phyloP scores from a whole-genome alignment of 2,888 invertebrate species.

The Drosophila mulleri region DNA sequence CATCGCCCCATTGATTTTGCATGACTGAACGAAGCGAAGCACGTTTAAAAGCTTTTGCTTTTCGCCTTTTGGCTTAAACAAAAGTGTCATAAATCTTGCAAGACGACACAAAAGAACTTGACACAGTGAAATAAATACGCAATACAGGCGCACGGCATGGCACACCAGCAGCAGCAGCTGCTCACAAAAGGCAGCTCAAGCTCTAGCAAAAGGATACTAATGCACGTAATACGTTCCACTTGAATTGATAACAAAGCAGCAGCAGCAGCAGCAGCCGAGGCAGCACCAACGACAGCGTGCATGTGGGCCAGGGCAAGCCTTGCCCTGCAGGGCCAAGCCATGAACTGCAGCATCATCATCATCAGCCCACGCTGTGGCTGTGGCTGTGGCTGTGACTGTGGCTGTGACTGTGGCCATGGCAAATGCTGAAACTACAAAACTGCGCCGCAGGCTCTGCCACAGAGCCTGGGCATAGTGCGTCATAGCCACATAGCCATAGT shows the following conservation, averaged over 20 bases:
- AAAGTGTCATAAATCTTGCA: slow-evolving; percentile 82
- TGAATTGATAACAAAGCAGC: slow-evolving; percentile 72
- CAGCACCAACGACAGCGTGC: slow-evolving; percentile 11
- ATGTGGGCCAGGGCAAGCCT: slow-evolving; percentile 46
- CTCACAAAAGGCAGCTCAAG: slow-evolving; percentile 34
- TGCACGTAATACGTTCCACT: slow-evolving; percentile 81
- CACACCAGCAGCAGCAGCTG: slow-evolving; percentile 3
- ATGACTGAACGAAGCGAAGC: slow-evolving; percentile 50
- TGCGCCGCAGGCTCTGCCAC: slow-evolving; percentile 11
- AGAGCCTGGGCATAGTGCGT: slow-evolving; percentile 40
- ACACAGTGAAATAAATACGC: slow-evolving; percentile 72
- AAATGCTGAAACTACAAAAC: slow-evolving; percentile 13
- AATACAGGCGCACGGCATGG: slow-evolving; percentile 30
- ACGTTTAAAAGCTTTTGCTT: slow-evolving; percentile 65
- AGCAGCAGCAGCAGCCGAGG: background rate
- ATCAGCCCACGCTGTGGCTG: slow-evolving; percentile 38
- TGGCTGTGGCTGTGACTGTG: too few relatives aligned
- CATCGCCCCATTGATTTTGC: slow-evolving; percentile 80
- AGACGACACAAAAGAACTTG: slow-evolving; percentile 74
- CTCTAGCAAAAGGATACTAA: slow-evolving; percentile 69
- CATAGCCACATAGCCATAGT: slow-evolving; percentile 27
- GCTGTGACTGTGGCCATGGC: slow-evolving; percentile 42
- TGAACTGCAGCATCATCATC: slow-evolving; percentile 35
- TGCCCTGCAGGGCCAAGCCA: slow-evolving; percentile 30
- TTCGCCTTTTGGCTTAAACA: slow-evolving; percentile 63